Percentiles rank a stretch among this genome's conserved stretches.
These are phyloP conservation scores for Nephrocerus scutellatus DNA, from an alignment of 2,888 invertebrate species.

Conservation along the genomic window DNA sequence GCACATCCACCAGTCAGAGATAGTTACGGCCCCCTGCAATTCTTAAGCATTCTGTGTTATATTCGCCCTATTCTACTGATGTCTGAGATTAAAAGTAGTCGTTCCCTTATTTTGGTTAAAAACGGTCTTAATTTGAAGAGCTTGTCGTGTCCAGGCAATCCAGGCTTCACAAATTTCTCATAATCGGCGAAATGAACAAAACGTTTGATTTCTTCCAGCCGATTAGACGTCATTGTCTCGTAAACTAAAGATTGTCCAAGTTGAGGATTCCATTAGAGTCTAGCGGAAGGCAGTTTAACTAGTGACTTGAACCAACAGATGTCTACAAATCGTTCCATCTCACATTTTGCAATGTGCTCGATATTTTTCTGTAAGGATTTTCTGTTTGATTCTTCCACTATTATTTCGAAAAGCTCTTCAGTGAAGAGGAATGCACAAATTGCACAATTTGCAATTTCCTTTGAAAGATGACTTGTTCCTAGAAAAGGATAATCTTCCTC, in stretches of 20 bases:
- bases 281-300: conserved; percentile 10
- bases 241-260: conserved; percentile 8
- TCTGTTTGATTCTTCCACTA: conserved; percentile 11
- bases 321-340: conserved; percentile 12
- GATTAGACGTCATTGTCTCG: conserved; percentile 8
- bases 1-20: no score
- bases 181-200: conserved; percentile 8
- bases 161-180: conserved; percentile 9
- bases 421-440: conserved; percentile 7
- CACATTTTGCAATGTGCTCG: conserved; percentile 4
- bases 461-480: conserved; percentile 4
- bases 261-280: conserved; percentile 11
- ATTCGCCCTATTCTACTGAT: no score
- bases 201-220: conserved; percentile 9
- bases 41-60: no score
- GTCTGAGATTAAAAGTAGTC: conserved; percentile 12
- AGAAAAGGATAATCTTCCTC: no score
- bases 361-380: conserved; percentile 8
- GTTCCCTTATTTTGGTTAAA: conserved; percentile 9
- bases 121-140: conserved; percentile 12
- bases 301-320: conserved; percentile 9
- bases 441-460: conserved; percentile 6
- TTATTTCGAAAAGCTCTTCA: conserved; percentile 10
- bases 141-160: conserved; percentile 10
- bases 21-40: no score